A percentile compares a stretch with the other conserved stretches of the same genome.
Conservation (phyloP, 1,140 invertebrate genomes). For the Drosophila chauvacae region DNA sequence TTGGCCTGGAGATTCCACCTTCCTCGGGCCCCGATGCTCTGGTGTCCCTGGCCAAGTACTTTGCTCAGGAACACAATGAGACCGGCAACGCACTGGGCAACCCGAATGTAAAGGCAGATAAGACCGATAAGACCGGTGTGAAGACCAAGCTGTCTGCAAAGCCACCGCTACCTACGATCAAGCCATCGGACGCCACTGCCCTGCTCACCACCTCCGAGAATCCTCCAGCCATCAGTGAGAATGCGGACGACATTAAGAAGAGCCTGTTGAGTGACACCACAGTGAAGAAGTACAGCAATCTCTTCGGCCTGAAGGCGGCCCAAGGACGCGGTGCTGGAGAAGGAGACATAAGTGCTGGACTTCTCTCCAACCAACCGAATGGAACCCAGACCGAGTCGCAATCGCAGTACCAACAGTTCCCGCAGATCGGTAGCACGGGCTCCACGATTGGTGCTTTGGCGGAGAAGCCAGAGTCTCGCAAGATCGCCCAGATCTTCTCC, state of each 20-base stretch:
- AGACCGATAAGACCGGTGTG: conserved; percentile 43
- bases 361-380: conserved; percentile 43
- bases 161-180: conserved; percentile 50
- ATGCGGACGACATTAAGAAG: conserved; percentile 83
- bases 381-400: conserved; percentile 32
- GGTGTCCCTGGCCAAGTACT: conserved; percentile 91
- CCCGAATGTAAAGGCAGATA: conserved; percentile 44
- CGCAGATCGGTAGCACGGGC: conserved; percentile 79
- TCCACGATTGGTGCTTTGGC: conserved; percentile 78
- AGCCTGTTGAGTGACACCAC: conserved; percentile 87
- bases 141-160: conserved; percentile 61
- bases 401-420: conserved; percentile 62
- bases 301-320: conserved; percentile 84
- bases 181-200: conserved; percentile 66
- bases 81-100: conserved; percentile 71
- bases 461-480: conserved; percentile 88
- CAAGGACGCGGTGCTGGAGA: conserved; percentile 31
- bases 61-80: conserved; percentile 89
- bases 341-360: conserved; percentile 40
- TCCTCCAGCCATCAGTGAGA: conserved; percentile 58
- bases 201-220: conserved; percentile 64
- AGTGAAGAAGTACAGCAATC: conserved; percentile 86
- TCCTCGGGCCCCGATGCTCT: conserved; percentile 90
- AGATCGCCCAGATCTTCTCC: conserved; percentile 92
- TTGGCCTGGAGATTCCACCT: conserved; percentile 88